Base-by-base conservation (phyloP, 2,113 vertebrate genomes). In the Mionectes macconnelli region DNA sequence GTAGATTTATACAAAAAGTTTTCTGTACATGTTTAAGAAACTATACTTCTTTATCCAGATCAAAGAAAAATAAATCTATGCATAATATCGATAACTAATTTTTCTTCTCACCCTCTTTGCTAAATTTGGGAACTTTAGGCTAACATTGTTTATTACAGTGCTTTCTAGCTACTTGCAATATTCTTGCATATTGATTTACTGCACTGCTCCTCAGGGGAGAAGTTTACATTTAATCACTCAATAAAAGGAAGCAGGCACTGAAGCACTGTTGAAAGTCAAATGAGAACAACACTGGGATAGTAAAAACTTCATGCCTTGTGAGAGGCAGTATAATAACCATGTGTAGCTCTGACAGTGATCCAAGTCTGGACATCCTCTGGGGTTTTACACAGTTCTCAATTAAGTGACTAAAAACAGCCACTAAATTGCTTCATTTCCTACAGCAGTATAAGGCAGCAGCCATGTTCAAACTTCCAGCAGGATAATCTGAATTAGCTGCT, bases 121-220 rank as follows among this genome's bases (percentile, higher is more conserved):
- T 87, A 66, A 40, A 93, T 78, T 73, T 27, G 40, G 50, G 63
- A 92, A 72, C 60, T 79, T 92, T 2, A 77, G 55, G 40, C 40
- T 77, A 92, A 42, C 80, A 93, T 62, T 82, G 35, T 90, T 95
- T 92, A 87, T 93, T 93, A 67, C 45, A 52, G 35, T 44, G 50
- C n/a, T 82, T 89, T 94, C 76, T 47, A 84, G 73, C 57, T 84
- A 49, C 69, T 80, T 68, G 42, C 64, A 76, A 74, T 60, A 49
- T 91, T 87, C 75, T 82, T 57, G 37, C n/a, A 50, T 66, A 94
- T 93, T 77, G 88, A 94, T 96, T 95, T 80, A 17, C 3, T 45
- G 56, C 52, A 39, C 33, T 64, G 16, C 13, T 82, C 79, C 82
- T 79, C 55, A 15, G 53, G 87, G 75, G 33, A 6, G 82, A 83